Percentiles rank a stretch among this genome's conserved stretches.
Conservation (phyloP, 1,140 invertebrate species). For the Lasioglossum albipes region DNA sequence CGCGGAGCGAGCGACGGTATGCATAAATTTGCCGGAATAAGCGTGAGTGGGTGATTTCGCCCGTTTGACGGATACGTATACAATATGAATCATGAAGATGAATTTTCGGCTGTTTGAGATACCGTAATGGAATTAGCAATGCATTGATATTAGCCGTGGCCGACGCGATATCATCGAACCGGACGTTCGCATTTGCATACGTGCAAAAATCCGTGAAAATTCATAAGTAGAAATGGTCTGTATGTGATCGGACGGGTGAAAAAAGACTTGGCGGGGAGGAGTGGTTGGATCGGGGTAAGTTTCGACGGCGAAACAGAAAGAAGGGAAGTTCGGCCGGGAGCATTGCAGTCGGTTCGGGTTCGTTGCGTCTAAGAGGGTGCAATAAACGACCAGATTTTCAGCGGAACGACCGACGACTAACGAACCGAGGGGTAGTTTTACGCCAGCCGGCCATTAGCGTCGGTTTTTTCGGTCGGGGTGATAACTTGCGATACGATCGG, state of each 20-base stretch:
- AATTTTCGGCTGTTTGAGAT: background rate
- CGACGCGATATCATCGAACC: too few relatives aligned
- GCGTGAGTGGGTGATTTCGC: slow-evolving; percentile 15
- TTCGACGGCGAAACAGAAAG: slow-evolving; percentile 59
- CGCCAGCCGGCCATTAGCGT: slow-evolving; percentile 46
- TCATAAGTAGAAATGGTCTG: too few relatives aligned
- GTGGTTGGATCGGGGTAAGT: slow-evolving; percentile 33
- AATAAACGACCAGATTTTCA: slow-evolving; percentile 66
- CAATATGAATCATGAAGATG: background rate
- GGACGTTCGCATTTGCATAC: too few relatives aligned
- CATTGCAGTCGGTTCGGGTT: slow-evolving; percentile 55
- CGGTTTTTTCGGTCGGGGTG: slow-evolving; percentile 32
- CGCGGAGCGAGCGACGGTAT: background rate
- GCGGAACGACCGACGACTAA: slow-evolving; percentile 57
- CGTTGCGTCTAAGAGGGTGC: slow-evolving; percentile 64
- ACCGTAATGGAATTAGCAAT: too few relatives aligned
- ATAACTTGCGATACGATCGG: slow-evolving; percentile 46
- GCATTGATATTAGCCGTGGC: too few relatives aligned
- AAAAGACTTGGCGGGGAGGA: background rate
- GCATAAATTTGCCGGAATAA: too few relatives aligned
- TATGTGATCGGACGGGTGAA: too few relatives aligned
- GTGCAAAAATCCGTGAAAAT: too few relatives aligned
- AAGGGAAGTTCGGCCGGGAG: slow-evolving; percentile 44
- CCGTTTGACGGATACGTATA: background rate
- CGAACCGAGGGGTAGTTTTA: slow-evolving; percentile 57